Percentiles rank a stretch among this genome's conserved stretches.
Evolutionary conservation across 2,797 vertebrate species (phyloP).

Genomic region (Brachyrhaphis roseni): DNA sequence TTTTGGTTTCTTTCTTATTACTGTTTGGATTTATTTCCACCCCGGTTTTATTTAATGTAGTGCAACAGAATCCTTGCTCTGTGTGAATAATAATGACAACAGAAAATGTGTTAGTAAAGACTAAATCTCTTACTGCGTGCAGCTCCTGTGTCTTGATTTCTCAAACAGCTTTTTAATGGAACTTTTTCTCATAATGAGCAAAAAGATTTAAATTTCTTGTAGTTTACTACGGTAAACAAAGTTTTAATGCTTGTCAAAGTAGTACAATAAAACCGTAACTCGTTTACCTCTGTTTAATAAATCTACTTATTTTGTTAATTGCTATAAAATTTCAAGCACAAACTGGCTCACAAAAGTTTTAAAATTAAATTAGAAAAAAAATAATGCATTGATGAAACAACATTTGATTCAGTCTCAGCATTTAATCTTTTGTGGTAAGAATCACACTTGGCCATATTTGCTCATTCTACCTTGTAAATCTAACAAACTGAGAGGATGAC

Average conservation of each 20-base stretch:
- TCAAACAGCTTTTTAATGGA: background rate
- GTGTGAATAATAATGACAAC: background rate
- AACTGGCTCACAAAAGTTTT: background rate
- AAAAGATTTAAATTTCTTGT: background rate
- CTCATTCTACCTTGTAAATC: background rate
- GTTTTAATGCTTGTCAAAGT: background rate
- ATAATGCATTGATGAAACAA: background rate
- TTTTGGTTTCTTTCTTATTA: background rate
- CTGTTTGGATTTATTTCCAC: background rate
- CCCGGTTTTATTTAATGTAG: background rate
- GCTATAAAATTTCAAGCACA: background rate
- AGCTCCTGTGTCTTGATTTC: background rate
- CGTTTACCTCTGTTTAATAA: background rate
- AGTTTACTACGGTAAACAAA: background rate
- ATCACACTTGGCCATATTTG: background rate
- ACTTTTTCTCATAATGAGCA: background rate
- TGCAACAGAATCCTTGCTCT: background rate
- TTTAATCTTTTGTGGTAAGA: background rate
- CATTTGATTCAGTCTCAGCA: background rate
- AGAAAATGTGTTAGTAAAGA: background rate
- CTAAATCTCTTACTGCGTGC: background rate
- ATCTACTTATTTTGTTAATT: background rate
- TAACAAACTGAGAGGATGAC: no score
- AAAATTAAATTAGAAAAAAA: background rate
- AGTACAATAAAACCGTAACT: background rate